Percentiles rank a stretch among this genome's conserved stretches.
phyloP scores from a whole-genome alignment of 2,797 vertebrate species.

The Emys orbicularis region DNA sequence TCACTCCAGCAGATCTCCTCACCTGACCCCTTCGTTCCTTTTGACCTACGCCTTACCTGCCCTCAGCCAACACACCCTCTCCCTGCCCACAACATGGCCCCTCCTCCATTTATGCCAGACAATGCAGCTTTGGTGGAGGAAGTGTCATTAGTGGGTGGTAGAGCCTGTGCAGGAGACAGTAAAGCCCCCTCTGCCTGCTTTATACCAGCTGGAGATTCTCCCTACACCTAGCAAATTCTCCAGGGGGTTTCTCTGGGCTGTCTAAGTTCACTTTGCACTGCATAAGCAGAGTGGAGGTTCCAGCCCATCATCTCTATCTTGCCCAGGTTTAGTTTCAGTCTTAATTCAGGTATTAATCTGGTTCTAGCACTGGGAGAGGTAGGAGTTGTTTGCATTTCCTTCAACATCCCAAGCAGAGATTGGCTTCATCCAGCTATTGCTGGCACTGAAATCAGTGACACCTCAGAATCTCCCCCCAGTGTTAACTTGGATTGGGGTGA shows the following conservation, averaged over 20 bases:
- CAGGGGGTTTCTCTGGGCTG: neutral
- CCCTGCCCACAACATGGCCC: neutral
- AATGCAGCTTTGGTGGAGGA: neutral
- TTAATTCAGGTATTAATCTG: neutral
- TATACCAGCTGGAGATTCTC: neutral
- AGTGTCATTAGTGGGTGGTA: neutral
- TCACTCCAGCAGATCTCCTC: neutral
- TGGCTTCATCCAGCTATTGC: neutral
- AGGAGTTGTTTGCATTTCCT: neutral
- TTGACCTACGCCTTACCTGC: neutral
- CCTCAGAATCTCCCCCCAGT: neutral
- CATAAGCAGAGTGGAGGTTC: neutral
- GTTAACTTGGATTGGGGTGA: neutral
- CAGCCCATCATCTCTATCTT: neutral
- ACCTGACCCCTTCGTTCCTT: neutral
- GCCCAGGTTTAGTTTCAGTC: neutral
- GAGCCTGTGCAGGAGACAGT: neutral
- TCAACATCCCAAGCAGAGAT: neutral
- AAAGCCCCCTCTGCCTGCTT: neutral
- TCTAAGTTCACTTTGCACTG: neutral
- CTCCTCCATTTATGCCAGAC: neutral
- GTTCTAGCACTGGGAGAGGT: neutral
- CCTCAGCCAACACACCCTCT: neutral
- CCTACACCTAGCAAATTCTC: neutral
- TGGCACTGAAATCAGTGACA: neutral